Percentiles rank a stretch among this genome's conserved stretches.
Evolutionary conservation across 1,140 invertebrate species (phyloP).

Genomic region (Saccostrea glomerata): DNA sequence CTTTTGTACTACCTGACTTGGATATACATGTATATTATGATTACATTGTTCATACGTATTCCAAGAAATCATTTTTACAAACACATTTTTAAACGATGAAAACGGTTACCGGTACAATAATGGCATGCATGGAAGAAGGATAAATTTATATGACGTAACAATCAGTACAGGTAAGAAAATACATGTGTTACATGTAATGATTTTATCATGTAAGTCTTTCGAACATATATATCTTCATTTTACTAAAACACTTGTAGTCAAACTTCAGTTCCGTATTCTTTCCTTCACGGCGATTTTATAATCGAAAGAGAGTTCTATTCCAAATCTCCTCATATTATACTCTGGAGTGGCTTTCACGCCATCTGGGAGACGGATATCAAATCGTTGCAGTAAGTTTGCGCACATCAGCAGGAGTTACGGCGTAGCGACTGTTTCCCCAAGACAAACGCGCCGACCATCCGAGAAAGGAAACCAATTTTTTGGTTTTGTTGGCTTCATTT

Average conservation of each 20-base stretch:
- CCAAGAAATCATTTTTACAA: no score
- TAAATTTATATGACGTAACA: no score
- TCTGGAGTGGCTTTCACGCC: neutral
- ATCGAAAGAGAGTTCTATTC: neutral
- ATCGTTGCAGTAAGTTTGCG: conserved; percentile 45
- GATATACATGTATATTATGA: no score
- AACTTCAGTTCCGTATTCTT: neutral
- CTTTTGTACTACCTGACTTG: no score
- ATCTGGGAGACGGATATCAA: neutral
- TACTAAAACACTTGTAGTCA: neutral
- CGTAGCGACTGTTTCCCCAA: conserved; percentile 62
- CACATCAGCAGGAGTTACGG: conserved; percentile 57
- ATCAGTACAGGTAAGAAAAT: neutral
- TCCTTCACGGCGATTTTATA: neutral
- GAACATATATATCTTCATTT: neutral
- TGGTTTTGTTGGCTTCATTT: conserved; percentile 56
- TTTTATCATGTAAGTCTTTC: no score
- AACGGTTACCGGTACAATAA: no score
- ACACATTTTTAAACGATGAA: no score
- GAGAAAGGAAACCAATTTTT: conserved; percentile 65
- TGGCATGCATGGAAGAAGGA: no score
- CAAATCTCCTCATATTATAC: neutral
- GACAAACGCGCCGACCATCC: conserved; percentile 57
- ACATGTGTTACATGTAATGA: no score
- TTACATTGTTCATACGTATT: no score